Conservation (phyloP, 2,888 invertebrate species). For the Amblyjoppa fuscipennis region DNA sequence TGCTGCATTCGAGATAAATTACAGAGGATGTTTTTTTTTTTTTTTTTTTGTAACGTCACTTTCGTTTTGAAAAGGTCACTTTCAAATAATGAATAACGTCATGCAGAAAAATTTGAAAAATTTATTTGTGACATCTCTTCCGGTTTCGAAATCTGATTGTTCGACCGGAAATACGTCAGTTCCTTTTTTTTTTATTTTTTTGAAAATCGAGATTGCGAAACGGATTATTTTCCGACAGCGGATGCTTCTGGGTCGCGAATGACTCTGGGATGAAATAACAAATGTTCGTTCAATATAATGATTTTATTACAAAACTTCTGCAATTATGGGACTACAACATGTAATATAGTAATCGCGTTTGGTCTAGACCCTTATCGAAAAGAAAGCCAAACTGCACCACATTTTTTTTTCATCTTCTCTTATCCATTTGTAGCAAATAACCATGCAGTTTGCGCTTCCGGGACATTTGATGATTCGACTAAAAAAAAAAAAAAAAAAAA, state of each 20-base stretch:
- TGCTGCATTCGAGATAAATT: too few species aligned
- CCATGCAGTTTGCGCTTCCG: slow-evolving; percentile 76
- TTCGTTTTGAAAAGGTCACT: too few species aligned
- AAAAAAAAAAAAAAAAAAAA: slow-evolving; percentile 31
- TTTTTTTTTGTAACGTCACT: too few species aligned
- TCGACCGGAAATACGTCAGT: too few species aligned
- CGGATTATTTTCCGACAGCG: neutral
- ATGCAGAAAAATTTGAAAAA: too few species aligned
- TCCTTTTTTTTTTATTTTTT: too few species aligned
- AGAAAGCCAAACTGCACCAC: slow-evolving; percentile 81
- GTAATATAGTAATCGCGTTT: slow-evolving; percentile 85
- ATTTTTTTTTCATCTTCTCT: slow-evolving; percentile 68
- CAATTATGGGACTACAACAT: slow-evolving; percentile 84
- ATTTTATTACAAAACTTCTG: slow-evolving; percentile 85
- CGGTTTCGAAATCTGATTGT: too few species aligned
- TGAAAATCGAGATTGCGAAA: neutral
- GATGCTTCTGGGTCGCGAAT: neutral
- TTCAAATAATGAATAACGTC: too few species aligned
- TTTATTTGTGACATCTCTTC: too few species aligned
- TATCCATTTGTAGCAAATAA: slow-evolving; percentile 74
- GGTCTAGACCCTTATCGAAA: slow-evolving; percentile 84
- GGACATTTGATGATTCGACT: slow-evolving; percentile 63
- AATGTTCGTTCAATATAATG: slow-evolving; percentile 81
- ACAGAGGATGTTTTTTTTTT: too few species aligned
- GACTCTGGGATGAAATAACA: slow-evolving; percentile 18